Percentiles rank a stretch among this genome's conserved stretches.
Evolutionary conservation across 2,797 vertebrate genomes (phyloP).

Genomic region (Gallinago stenura): DNA sequence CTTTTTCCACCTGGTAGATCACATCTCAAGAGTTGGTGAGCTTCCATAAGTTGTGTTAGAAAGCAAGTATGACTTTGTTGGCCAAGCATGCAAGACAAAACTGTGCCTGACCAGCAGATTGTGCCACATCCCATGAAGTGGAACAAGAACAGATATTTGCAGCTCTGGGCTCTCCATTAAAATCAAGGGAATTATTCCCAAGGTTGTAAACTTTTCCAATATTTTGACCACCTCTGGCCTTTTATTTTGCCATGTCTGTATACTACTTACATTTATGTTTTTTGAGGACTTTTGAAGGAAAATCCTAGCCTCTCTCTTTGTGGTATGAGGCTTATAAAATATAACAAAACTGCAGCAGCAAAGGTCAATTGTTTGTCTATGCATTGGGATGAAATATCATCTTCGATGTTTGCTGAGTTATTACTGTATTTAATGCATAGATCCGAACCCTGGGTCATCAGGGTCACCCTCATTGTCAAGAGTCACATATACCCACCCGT

Average conservation of each 20-base stretch:
- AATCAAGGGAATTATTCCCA: neutral
- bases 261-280: neutral
- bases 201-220: neutral
- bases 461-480: neutral
- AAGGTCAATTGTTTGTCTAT: neutral
- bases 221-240: neutral
- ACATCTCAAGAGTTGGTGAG: neutral
- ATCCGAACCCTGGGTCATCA: neutral
- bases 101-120: neutral
- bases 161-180: neutral
- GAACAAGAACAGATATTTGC: neutral
- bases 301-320: neutral
- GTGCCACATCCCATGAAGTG: rapidly evolving
- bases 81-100: neutral
- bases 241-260: neutral
- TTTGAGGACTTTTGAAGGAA: neutral
- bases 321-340: neutral
- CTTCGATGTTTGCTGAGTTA: neutral
- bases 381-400: neutral
- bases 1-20: neutral
- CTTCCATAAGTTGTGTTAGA: neutral
- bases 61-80: neutral
- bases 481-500: neutral
- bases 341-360: neutral
- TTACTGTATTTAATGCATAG: neutral